phyloP scores from a whole-genome alignment of 2,113 vertebrate genomes.

The Oncorhynchus keta region DNA sequence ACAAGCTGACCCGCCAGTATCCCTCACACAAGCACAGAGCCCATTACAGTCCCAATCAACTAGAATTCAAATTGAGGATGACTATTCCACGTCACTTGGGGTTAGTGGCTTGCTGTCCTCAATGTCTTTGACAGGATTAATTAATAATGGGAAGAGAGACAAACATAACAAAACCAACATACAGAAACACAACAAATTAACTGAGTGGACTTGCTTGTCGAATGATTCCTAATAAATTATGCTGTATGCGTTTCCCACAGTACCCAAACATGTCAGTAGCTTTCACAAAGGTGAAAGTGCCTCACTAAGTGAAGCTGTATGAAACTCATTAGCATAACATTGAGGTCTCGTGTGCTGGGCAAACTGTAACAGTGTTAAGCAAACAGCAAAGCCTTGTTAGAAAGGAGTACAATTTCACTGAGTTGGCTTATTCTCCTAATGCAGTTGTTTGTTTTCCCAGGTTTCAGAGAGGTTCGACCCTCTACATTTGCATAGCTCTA shows the following conservation, averaged over 20 bases:
- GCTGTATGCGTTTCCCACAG: neutral
- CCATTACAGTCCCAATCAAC: neutral
- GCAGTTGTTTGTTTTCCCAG: neutral
- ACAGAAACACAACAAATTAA: slow-evolving; percentile 3
- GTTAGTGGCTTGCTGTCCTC: neutral
- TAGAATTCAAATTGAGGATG: neutral
- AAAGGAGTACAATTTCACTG: neutral
- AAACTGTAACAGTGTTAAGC: neutral
- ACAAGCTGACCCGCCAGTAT: neutral
- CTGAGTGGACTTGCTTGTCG: slow-evolving; percentile 4
- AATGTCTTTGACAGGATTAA: neutral
- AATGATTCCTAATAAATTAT: neutral
- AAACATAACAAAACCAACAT: neutral
- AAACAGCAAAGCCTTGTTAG: neutral
- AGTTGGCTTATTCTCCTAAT: neutral
- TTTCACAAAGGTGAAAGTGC: neutral
- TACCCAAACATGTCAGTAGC: neutral
- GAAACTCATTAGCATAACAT: neutral
- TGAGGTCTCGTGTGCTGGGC: neutral
- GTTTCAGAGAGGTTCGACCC: neutral
- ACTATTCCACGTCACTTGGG: neutral
- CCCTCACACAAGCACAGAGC: neutral
- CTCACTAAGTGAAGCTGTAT: neutral
- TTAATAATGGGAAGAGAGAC: neutral
- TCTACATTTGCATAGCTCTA: neutral